Conservation (phyloP, 2,888 invertebrate genomes). For the Nymphalis c-album region DNA sequence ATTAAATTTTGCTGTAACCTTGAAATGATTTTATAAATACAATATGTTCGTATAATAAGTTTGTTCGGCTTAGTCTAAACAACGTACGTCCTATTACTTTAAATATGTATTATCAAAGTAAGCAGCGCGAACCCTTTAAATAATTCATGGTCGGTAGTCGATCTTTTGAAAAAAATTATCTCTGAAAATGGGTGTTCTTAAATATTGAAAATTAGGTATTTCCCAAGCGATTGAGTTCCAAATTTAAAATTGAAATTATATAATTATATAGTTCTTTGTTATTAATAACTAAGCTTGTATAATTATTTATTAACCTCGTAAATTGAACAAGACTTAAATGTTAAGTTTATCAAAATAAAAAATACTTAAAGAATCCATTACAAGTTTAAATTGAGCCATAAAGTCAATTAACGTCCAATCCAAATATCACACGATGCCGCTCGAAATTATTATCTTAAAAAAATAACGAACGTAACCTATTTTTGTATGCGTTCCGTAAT, state of each 20-base stretch:
- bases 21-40: too few species aligned
- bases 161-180: slow-evolving; percentile 24
- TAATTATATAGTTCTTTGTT: slow-evolving; percentile 7
- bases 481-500: slow-evolving; percentile 53
- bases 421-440: slow-evolving; percentile 50
- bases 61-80: slow-evolving; percentile 2
- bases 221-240: slow-evolving; percentile 2
- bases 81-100: slow-evolving; percentile 13
- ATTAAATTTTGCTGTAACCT: too few species aligned
- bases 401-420: slow-evolving; percentile 50
- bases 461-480: slow-evolving; percentile 49
- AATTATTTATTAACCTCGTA: slow-evolving; percentile 25
- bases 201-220: slow-evolving; percentile 16
- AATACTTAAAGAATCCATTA: slow-evolving; percentile 39
- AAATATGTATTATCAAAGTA: slow-evolving; percentile 24
- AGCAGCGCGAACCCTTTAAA: slow-evolving; percentile 31
- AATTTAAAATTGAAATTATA: neutral
- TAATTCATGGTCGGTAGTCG: slow-evolving; percentile 24
- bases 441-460: slow-evolving; percentile 47
- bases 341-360: slow-evolving; percentile 36
- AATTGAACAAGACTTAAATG: slow-evolving; percentile 33
- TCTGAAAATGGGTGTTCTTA: slow-evolving; percentile 5
- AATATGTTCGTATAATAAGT: neutral
- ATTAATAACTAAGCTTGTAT: slow-evolving; percentile 5
- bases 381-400: slow-evolving; percentile 49